Conservation (phyloP, 2,113 vertebrate genomes). For the Archilochus colubris region DNA sequence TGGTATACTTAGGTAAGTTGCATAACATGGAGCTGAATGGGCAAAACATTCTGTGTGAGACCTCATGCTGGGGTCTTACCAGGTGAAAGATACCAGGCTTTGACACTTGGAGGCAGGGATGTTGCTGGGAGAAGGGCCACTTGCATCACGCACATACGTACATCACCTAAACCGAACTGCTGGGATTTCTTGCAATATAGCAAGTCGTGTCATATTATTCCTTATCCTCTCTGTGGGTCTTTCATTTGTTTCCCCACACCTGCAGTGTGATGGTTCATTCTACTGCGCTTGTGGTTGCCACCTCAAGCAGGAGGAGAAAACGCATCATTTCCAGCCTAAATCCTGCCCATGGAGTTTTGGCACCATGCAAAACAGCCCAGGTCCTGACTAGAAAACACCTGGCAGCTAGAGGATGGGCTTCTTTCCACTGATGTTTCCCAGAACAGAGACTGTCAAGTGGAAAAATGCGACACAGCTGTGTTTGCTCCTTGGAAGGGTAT, state of each 20-base stretch:
- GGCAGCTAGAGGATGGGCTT: background rate
- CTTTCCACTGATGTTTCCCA: background rate
- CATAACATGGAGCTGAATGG: background rate
- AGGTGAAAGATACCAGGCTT: background rate
- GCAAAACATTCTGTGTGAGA: background rate
- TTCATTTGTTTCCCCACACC: background rate
- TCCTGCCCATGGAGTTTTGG: background rate
- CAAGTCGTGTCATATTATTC: background rate
- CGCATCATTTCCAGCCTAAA: background rate
- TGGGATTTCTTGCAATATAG: background rate
- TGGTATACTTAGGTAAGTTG: background rate
- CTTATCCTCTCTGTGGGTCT: background rate
- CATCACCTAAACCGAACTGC: background rate
- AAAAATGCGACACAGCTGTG: background rate
- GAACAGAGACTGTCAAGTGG: fast-evolving
- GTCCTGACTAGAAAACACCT: background rate
- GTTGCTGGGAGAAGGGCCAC: background rate
- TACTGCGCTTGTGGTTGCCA: background rate
- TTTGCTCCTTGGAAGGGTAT: background rate
- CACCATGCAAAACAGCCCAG: background rate
- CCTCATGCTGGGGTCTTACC: background rate
- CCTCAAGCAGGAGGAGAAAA: background rate
- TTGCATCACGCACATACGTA: background rate
- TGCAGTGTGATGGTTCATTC: background rate
- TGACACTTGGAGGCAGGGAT: background rate